Evolutionary conservation across 1,140 invertebrate species (phyloP), one percentile per base, ranked within the genome.

Genomic region (Drosophila saltans): DNA sequence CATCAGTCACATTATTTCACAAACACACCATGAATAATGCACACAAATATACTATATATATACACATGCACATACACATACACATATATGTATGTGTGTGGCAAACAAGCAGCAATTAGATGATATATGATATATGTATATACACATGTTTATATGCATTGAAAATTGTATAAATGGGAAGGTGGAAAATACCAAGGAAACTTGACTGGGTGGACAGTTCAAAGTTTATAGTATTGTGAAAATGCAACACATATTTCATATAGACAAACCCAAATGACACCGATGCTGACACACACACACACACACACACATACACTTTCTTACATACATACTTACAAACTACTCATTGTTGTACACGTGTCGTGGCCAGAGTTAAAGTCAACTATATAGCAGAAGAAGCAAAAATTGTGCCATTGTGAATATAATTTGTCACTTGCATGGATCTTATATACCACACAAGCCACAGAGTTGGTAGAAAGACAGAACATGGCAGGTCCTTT

Each of bases 371-470:
- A 56, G 30, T 16, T 39, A 55, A 40, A 63, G 41, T 45, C 41
- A 36, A 43, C 28, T 43, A 7, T 45, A 45, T 24, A n/a, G 33
- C 30, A 36, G 30, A 30, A 41, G 59, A 30, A 64, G 43, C 28
- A 64, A 64, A 65, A 56, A 65, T 36, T 65, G 63, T 58, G 63
- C 62, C 68, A 65, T 68, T 78, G 60, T 78, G 69, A 69, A 78
- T 78, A 78, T 78, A 78, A 78, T 78, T 78, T 78, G 76, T 78
- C 76, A 78, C 76, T 78, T 56, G 75, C 75, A 78, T 72, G 76
- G 69, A 67, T 75, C 72, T 78, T 68, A 78, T 72, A 52, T 52
- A 52, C 21, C 45, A 9, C 21, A 52, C 21, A 69, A 56, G n/a
- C 48, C 48, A 26, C 30, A 59, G 30, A 16, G 33, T 21, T 16